Evolutionary conservation across 2,113 vertebrate species (phyloP), one percentile per base, ranked within the genome.

Genomic region (Leptobrachium leishanense): DNA sequence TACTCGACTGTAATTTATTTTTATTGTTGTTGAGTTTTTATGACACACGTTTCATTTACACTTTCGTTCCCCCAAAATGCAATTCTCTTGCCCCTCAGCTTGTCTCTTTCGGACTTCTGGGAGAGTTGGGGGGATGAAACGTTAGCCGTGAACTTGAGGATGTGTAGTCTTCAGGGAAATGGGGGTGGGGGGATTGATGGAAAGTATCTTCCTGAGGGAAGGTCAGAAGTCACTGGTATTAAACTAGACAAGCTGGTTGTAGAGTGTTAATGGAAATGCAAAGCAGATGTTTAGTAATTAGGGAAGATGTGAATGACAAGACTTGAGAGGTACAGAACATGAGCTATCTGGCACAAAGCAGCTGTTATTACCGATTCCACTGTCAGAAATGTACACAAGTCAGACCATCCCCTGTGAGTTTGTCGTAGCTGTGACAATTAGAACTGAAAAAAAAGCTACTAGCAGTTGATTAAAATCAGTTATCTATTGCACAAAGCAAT

Each of bases 271-370:
- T 91, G 93, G 94, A 96, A 95, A 93, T 94, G 90, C 94, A 95
- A 94, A 97, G 95, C 97, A 99, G 97, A 97, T 99, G 97, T 98
- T 99, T 92, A 90, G 95, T 98, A 98, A 99, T 98, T 99, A 99
- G 96, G 93, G 95, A 90, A 97, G 95, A 96, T 93, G 95, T 96
- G 96, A 97, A 92, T 98, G 97, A 98, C 97, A 98, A 97, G 96
- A 95, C 93, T 91, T 87, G 94, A 94, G 95, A 94, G 93, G 94
- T 90, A 90, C 87, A 82, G 91, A 92, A 94, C 96, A 95, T 88
- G 89, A 91, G 94, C 94, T 94, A 92, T 89, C 90, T 94, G 93
- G 91, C 95, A 92, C 95, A 85, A 89, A 94, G 95, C 97, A 98
- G 96, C 95, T 98, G 96, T 95, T 92, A 92, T 90, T 89, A 89